These are phyloP conservation scores for Sphaerophoria taeniata DNA, from an alignment of 2,888 invertebrate species.

Conservation along the genomic window DNA sequence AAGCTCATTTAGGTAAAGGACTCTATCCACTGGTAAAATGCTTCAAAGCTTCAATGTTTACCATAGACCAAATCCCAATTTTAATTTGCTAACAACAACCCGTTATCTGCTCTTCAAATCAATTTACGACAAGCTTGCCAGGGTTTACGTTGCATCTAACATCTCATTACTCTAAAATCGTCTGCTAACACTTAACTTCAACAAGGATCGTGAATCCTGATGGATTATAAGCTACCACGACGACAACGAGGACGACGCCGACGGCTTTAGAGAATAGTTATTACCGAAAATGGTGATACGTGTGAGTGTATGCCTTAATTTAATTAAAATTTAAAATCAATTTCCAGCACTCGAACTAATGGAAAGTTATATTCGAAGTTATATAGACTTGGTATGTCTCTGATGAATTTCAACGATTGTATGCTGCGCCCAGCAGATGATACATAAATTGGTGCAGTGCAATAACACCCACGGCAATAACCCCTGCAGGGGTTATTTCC, in stretches of 20 bases:
- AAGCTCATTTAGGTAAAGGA: no score
- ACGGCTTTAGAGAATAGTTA: no score
- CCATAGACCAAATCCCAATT: neutral
- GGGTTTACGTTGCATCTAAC: neutral
- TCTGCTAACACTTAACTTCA: slow-evolving; percentile 10
- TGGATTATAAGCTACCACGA: neutral
- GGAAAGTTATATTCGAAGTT: slow-evolving; percentile 54
- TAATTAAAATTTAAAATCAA: slow-evolving; percentile 73
- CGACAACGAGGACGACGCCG: neutral
- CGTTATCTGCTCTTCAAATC: slow-evolving; percentile 63
- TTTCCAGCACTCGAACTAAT: slow-evolving; percentile 67
- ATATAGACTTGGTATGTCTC: no score
- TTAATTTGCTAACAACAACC: slow-evolving; percentile 42
- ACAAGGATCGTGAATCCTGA: slow-evolving; percentile 26
- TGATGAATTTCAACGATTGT: slow-evolving; percentile 60
- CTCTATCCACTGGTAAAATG: no score
- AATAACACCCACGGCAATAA: no score
- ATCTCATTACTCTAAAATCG: neutral
- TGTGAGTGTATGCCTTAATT: slow-evolving; percentile 64
- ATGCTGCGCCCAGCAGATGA: slow-evolving; percentile 57
- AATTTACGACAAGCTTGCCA: slow-evolving; percentile 40
- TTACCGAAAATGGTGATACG: slow-evolving; percentile 43
- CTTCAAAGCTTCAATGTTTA: no score
- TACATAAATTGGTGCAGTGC: slow-evolving; percentile 72
- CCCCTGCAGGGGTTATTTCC: no score